These are phyloP conservation scores for Balaeniceps rex DNA, from an alignment of 2,113 vertebrate species.

Conservation along the genomic window DNA sequence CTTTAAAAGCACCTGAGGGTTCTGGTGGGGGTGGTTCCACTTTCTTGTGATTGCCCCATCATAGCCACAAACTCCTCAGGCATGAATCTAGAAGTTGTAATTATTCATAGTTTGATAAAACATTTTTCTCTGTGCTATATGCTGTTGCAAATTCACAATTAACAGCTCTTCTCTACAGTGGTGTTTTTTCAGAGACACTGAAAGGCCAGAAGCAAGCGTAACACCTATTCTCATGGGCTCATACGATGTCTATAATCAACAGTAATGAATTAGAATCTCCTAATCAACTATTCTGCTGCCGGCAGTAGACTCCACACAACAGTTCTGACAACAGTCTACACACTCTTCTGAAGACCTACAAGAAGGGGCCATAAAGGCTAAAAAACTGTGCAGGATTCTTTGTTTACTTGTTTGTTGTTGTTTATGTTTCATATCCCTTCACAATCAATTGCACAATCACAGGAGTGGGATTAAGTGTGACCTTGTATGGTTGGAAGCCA, in stretches of 20 bases:
- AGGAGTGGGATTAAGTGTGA: neutral
- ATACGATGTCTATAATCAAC: fast-evolving
- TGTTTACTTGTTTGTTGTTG: neutral
- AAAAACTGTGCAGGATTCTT: neutral
- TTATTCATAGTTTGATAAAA: neutral
- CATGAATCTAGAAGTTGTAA: neutral
- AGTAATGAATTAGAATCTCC: neutral
- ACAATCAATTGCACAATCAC: neutral
- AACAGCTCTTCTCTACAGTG: neutral
- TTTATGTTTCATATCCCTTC: neutral
- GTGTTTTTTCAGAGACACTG: neutral
- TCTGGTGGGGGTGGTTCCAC: neutral
- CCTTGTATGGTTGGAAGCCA: neutral
- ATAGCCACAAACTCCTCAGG: neutral
- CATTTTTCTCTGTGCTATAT: neutral
- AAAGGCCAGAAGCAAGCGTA: neutral
- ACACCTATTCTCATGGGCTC: neutral
- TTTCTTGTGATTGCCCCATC: neutral
- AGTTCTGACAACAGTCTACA: neutral
- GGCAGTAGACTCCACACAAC: neutral
- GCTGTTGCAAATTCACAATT: neutral
- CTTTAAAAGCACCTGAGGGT: neutral
- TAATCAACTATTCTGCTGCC: neutral
- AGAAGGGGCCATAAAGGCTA: neutral
- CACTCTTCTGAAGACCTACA: neutral